phyloP scores from a whole-genome alignment of 2,888 invertebrate species.

The Furcula furcula region DNA sequence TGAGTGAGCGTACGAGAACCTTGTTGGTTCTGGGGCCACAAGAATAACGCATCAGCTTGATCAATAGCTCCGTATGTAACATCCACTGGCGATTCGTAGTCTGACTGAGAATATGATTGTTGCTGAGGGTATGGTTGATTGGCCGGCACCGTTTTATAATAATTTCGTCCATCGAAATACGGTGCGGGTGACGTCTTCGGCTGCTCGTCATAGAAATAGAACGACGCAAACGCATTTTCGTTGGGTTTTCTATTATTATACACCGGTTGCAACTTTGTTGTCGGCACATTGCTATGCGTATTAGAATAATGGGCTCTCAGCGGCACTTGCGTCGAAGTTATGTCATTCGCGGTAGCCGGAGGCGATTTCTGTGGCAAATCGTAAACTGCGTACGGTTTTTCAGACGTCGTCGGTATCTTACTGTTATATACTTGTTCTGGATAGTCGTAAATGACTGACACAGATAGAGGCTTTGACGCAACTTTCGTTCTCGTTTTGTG shows the following conservation, averaged over 20 bases:
- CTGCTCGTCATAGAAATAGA: conserved; percentile 86
- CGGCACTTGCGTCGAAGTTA: conserved; percentile 84
- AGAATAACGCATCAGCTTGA: conserved; percentile 68
- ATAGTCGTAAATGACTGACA: conserved; percentile 76
- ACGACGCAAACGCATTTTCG: conserved; percentile 80
- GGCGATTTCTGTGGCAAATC: conserved; percentile 69
- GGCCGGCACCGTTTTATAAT: conserved; percentile 65
- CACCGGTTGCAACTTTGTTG: conserved; percentile 78
- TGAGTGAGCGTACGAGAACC: conserved; percentile 75
- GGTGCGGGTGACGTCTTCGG: conserved; percentile 81
- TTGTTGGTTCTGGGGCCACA: conserved; percentile 78
- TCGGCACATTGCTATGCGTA: conserved; percentile 76
- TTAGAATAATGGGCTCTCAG: conserved; percentile 83
- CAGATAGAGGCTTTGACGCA: conserved; percentile 72
- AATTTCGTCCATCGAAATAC: conserved; percentile 71
- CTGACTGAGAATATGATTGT: conserved; percentile 57
- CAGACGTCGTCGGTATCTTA: conserved; percentile 64
- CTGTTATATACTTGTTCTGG: conserved; percentile 67
- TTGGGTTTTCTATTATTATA: conserved; percentile 65
- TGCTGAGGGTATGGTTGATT: conserved; percentile 49
- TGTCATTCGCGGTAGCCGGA: conserved; percentile 53
- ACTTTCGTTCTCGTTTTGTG: conserved; percentile 74
- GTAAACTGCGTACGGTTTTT: conserved; percentile 77
- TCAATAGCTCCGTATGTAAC: conserved; percentile 72
- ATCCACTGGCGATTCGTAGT: conserved; percentile 62